Conservation (phyloP, 2,797 vertebrate genomes). For the Phataginus tetradactyla region DNA sequence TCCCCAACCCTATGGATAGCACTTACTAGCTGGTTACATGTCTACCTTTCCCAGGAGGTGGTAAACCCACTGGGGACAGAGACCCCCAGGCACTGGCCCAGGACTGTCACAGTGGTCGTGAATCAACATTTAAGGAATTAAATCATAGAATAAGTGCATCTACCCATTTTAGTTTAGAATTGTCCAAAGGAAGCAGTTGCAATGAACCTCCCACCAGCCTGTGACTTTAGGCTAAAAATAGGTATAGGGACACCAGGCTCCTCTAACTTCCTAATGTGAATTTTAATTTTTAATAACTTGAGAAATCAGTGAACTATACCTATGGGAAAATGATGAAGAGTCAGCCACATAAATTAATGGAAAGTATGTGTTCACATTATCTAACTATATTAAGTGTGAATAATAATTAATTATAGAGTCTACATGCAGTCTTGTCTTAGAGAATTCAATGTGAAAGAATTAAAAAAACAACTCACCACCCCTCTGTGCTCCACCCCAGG, state of each 20-base stretch:
- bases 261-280: conserved; percentile 73
- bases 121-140: neutral
- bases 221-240: conserved; percentile 79
- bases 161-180: neutral
- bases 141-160: neutral
- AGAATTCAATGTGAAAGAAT: conserved; percentile 67
- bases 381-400: conserved; percentile 82
- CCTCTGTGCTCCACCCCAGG: conserved; percentile 55
- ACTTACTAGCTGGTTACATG: neutral
- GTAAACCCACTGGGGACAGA: neutral
- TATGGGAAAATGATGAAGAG: conserved; percentile 79
- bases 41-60: neutral
- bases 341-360: conserved; percentile 78
- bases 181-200: neutral
- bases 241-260: conserved; percentile 63
- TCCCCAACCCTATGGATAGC: neutral
- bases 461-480: conserved; percentile 70
- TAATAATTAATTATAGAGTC: conserved; percentile 82
- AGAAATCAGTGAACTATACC: conserved; percentile 79
- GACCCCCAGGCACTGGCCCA: neutral
- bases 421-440: conserved; percentile 50
- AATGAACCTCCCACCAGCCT: neutral
- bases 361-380: conserved; percentile 78
- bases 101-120: too few relatives aligned
- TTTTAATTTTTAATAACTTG: conserved; percentile 83